Percentiles rank a stretch among this genome's conserved stretches.
These are phyloP conservation scores for Microcebus griseorufus DNA, from an alignment of 2,113 vertebrate genomes.

Conservation along the genomic window DNA sequence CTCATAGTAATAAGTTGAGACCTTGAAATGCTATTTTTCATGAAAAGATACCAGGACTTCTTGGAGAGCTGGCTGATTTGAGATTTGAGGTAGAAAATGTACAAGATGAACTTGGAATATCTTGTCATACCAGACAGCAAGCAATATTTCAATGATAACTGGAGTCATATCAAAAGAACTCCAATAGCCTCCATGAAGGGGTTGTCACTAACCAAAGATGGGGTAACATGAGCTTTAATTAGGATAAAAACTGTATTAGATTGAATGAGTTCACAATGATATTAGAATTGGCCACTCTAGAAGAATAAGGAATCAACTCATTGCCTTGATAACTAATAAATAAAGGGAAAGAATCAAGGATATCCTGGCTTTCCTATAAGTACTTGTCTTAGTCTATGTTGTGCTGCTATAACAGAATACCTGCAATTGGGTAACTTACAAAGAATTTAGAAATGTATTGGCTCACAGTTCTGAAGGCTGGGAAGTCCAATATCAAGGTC, in stretches of 20 bases:
- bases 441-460: neutral
- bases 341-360: neutral
- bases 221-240: neutral
- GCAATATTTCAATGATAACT: neutral
- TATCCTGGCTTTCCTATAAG: too few species aligned
- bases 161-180: neutral
- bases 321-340: constrained; percentile 9
- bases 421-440: neutral
- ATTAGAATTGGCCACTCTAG: neutral
- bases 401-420: neutral
- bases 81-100: neutral
- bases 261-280: neutral
- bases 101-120: neutral
- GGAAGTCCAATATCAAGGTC: neutral
- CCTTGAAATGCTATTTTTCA: neutral
- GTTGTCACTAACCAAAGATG: neutral
- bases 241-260: neutral
- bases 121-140: neutral
- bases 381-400: neutral
- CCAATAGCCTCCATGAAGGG: neutral
- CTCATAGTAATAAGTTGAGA: neutral
- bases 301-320: neutral
- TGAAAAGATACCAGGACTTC: neutral
- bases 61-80: neutral
- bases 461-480: neutral